phyloP scores from a whole-genome alignment of 1,140 invertebrate species.

The Dinothrombium tinctorium region DNA sequence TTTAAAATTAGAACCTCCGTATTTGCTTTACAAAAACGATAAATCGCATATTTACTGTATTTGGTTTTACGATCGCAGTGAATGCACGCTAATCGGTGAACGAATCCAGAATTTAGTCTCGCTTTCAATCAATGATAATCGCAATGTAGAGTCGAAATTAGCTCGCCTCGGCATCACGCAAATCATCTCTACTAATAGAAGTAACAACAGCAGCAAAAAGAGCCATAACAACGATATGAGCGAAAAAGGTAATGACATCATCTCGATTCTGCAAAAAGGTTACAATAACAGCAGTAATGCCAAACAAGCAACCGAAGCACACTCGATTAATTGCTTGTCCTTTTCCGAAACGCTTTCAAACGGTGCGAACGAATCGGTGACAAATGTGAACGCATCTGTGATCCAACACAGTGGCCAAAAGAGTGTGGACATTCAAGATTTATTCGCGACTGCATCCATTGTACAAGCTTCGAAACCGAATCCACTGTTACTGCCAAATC shows the following conservation, averaged over 20 bases:
- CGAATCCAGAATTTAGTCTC: neutral
- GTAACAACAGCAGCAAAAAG: neutral
- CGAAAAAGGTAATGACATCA: neutral
- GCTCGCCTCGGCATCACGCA: neutral
- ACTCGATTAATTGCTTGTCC: neutral
- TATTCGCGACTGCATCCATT: neutral
- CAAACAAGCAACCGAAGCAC: neutral
- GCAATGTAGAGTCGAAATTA: neutral
- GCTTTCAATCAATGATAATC: neutral
- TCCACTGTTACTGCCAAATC: neutral
- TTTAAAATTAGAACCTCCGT: too few species aligned
- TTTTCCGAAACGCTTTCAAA: neutral
- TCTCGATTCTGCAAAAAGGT: neutral
- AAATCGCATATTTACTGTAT: constrained; percentile 6
- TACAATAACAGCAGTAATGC: too few species aligned
- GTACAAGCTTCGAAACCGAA: too few species aligned
- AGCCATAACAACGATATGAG: neutral
- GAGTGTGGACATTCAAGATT: neutral
- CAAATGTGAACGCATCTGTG: neutral
- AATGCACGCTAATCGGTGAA: constrained; percentile 3
- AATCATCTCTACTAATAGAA: too few species aligned
- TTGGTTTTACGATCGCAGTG: constrained; percentile 8
- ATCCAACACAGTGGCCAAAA: neutral
- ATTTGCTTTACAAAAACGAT: constrained; percentile 9
- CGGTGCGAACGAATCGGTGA: neutral